Evolutionary conservation across 2,113 vertebrate species (phyloP), one percentile per base, ranked within the genome.

Genomic region (Gallinago paraguaiae): DNA sequence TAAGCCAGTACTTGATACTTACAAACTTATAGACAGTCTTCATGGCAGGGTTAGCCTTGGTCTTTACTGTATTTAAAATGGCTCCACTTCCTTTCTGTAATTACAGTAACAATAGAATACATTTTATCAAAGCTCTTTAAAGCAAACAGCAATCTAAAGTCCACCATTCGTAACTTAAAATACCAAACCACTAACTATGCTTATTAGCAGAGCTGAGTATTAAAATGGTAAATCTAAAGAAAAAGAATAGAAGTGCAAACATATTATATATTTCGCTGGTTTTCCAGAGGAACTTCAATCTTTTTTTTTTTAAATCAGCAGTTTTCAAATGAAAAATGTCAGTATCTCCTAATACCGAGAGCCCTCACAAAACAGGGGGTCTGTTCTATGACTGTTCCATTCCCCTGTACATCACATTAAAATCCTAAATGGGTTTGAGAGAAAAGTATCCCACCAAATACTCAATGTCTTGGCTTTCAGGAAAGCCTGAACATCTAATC

Each of bases 11-110:
- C 94, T 82, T 45, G 17, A 15, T 96, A 98, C 99, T 99, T 98
- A 99, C 99, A 97, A 99, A 99, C 97, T 99, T 99, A 97, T 99
- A 99, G 95, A 99, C 99, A 3, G 98, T 99, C 97, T 99, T 99
- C 99, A 99, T 99, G 65, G 99, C 99, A 2, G 99, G 99, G 93
- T 99, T 99, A 23, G 99, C 99, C 97, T 99, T 99, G 15, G 99
- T 99, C 98, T 98, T 99, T 91, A 99, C 98, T 5, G 99, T 99
- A 94, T 99, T 99, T 94, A 99, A 98, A 96, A 99, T 99, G 64
- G 99, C 99, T n/a, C 99, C 99, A 18, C 99, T 99, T 91, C 99
- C 99, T 98, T 99, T 99, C 99, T 99, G 67, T 95, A 96, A 98
- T 93, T 95, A 94, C 22, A 95, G 84, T 9, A 93, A 95, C 89